phyloP scores from a whole-genome alignment of 2,113 vertebrate genomes.

The Equus przewalskii region DNA sequence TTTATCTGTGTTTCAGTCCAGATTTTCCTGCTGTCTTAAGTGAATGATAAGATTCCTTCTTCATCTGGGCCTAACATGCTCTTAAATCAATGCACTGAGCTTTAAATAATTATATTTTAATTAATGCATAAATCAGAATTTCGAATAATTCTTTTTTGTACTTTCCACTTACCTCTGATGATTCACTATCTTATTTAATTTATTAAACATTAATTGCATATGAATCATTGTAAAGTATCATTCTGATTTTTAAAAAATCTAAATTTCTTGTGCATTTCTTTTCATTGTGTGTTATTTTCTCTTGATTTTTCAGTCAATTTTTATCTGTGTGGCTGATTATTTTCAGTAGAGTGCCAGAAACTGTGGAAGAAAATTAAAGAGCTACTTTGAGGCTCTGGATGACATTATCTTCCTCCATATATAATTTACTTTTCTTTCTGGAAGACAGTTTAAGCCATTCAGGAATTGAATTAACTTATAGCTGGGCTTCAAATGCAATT shows the following conservation, averaged over 20 bases:
- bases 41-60: background rate
- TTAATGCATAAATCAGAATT: background rate
- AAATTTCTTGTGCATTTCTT: background rate
- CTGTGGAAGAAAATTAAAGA: background rate
- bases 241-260: background rate
- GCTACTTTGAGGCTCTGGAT: background rate
- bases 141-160: background rate
- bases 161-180: background rate
- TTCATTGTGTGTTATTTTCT: background rate
- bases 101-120: slow-evolving; percentile 1
- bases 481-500: background rate
- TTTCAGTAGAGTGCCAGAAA: background rate
- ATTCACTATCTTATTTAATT: background rate
- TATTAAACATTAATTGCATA: background rate
- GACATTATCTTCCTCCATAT: background rate
- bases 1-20: background rate
- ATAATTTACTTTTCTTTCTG: slow-evolving; percentile 20
- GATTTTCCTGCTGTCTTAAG: background rate
- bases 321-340: background rate
- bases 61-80: background rate
- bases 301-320: background rate
- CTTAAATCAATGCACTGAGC: background rate
- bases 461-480: background rate
- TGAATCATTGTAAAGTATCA: background rate
- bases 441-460: background rate